Evolutionary conservation across 2,888 invertebrate species (phyloP), one percentile per base, ranked within the genome.

Genomic region (Pyrrhia umbra): DNA sequence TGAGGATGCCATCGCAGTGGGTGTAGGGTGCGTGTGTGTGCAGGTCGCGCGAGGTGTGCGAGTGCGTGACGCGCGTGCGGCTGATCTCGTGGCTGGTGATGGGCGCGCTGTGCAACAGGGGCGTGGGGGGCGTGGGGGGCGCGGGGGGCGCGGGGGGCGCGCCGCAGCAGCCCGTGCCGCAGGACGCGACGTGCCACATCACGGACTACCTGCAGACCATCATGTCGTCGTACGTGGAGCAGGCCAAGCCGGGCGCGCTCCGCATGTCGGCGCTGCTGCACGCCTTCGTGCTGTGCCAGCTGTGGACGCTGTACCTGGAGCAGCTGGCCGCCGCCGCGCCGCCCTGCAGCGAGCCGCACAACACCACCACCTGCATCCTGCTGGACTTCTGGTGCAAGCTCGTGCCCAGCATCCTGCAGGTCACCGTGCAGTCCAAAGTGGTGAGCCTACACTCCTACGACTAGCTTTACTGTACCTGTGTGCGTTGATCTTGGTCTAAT

Each of bases 361-460:
- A 97, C 83, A 95, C 96, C 13, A 97, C 97, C 0, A 96, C 97
- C 92, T 97, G 97, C 75, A 97, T 98, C 75, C 95, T 99, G 57
- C 97, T 99, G 80, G 99, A 99, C 94, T 99, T 99, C 95, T 99
- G 99, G 99, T 98, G 98, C 52, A 98, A 99, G 92, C 98, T 99
- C 6, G 99, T 99, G 39, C 99, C 99, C 0, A 98, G 98, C 68
- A 97, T 99, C 62, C 95, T 99, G 68, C 98, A 99, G 88, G 95
- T 99, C 61, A 97, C 99, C 37, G 88, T 89, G 75, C 91, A 92
- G 66, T 90, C 99, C 10, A 99, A 98, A 96, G 96, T 98, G 90
- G 98, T 98, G 83, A 95, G 96, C 92, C 0, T 16, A 10, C 8
- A 0, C 10, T 21, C 10, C 15, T 5, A 6, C 27, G 9, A 9